These are phyloP conservation scores for Drosophila melanosoma DNA, from an alignment of 2,888 invertebrate species.

Conservation along the genomic window DNA sequence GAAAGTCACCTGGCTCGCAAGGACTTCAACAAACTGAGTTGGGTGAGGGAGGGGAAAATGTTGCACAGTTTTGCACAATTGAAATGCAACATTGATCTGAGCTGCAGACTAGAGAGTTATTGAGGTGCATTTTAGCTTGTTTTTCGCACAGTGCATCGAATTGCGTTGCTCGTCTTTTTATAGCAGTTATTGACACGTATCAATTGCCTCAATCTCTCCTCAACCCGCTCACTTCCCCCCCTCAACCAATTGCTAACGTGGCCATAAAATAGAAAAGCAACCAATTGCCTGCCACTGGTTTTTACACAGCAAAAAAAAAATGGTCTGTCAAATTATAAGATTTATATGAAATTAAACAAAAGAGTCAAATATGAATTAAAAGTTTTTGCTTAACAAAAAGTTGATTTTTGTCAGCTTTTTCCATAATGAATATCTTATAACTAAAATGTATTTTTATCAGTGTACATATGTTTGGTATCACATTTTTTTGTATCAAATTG, in stretches of 20 bases:
- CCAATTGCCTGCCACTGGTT: constrained; percentile 34
- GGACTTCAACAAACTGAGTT: not conserved
- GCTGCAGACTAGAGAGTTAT: constrained; percentile 64
- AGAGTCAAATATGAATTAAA: not conserved
- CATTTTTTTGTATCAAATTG: constrained; percentile 17
- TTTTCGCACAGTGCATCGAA: constrained; percentile 41
- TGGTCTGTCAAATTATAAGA: fast-evolving
- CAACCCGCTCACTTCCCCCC: not conserved
- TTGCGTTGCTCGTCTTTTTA: constrained; percentile 57
- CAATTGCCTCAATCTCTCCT: constrained; percentile 61
- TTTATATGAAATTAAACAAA: not conserved
- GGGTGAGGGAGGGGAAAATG: constrained; percentile 23
- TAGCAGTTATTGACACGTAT: constrained; percentile 81
- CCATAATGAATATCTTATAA: not conserved
- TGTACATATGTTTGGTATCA: not conserved
- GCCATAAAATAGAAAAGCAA: constrained; percentile 55
- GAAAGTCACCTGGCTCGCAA: constrained; percentile 11
- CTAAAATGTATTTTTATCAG: not conserved
- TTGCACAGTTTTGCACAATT: constrained; percentile 63
- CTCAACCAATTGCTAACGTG: constrained; percentile 41
- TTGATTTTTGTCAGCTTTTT: not conserved
- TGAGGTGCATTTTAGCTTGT: constrained; percentile 59
- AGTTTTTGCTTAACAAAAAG: not conserved
- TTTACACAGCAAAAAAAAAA: constrained; percentile 2
- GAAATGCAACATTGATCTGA: constrained; percentile 81